phyloP scores from a whole-genome alignment of 2,113 vertebrate species.

The Chascanopsetta lugubris region DNA sequence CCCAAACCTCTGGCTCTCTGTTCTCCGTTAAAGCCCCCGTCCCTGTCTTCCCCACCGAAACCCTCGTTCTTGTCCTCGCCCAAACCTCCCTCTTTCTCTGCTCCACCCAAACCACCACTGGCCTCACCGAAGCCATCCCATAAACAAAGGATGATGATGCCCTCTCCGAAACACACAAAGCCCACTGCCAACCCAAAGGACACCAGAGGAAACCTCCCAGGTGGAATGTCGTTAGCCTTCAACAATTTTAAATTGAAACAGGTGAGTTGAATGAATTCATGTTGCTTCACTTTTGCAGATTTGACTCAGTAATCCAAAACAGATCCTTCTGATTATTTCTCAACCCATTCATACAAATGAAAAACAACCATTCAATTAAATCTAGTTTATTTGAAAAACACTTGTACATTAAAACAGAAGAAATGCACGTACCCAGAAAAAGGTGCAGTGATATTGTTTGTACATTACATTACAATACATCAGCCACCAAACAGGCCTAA shows the following conservation, averaged over 20 bases:
- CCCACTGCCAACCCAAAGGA: slow-evolving; percentile 82
- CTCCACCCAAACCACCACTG: slow-evolving; percentile 82
- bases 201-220: slow-evolving; percentile 85
- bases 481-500: too few relatives aligned
- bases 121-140: slow-evolving; percentile 81
- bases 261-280: slow-evolving; percentile 77
- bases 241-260: slow-evolving; percentile 84
- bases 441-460: too few relatives aligned
- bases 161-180: slow-evolving; percentile 73
- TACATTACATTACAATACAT: too few relatives aligned
- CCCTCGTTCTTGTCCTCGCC: slow-evolving; percentile 69
- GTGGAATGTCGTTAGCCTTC: slow-evolving; percentile 79
- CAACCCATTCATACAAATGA: too few relatives aligned
- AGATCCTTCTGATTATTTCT: neutral
- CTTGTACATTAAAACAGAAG: too few relatives aligned
- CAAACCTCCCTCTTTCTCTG: slow-evolving; percentile 81
- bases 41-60: slow-evolving; percentile 71
- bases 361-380: too few relatives aligned
- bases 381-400: too few relatives aligned
- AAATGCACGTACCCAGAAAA: too few relatives aligned
- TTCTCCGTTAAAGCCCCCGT: slow-evolving; percentile 80
- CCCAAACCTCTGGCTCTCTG: slow-evolving; percentile 85
- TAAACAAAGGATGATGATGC: slow-evolving; percentile 81
- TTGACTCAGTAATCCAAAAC: neutral
- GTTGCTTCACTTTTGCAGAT: neutral